phyloP scores from a whole-genome alignment of 2,888 invertebrate species.

The Blastobasis lacticolella region DNA sequence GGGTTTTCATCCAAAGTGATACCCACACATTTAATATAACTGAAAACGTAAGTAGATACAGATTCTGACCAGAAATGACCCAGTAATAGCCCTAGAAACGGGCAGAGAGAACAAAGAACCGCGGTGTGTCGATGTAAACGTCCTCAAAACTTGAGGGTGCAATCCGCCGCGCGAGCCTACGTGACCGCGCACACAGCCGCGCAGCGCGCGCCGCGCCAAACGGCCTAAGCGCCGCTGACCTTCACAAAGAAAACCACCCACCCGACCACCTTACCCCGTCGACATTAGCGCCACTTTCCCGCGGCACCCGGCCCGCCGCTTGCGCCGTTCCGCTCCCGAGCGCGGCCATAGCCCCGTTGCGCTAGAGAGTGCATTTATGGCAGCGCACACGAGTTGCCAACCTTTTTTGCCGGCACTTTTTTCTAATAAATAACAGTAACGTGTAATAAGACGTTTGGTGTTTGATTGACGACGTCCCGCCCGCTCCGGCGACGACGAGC shows the following conservation, averaged over 20 bases:
- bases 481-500: too few species aligned
- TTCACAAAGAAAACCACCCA: constrained; percentile 64
- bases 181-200: constrained; percentile 56
- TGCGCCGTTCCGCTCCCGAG: constrained; percentile 18
- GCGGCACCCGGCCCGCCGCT: constrained; percentile 19
- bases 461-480: constrained; percentile 4
- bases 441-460: constrained; percentile 7
- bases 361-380: constrained; percentile 72
- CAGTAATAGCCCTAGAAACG: too few species aligned
- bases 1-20: too few species aligned
- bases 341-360: constrained; percentile 58
- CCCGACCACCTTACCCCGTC: constrained; percentile 36
- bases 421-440: constrained; percentile 40
- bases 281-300: constrained; percentile 22
- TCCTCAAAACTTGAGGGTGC: constrained; percentile 45
- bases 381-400: constrained; percentile 54
- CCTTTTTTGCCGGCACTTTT: constrained; percentile 55
- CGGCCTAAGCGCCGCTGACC: constrained; percentile 48
- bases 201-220: constrained; percentile 16
- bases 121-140: constrained; percentile 22
- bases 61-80: too few species aligned
- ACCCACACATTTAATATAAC: too few species aligned
- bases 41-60: too few species aligned
- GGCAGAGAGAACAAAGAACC: constrained; percentile 20
- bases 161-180: constrained; percentile 54